Evolutionary conservation across 2,888 invertebrate genomes (phyloP), one percentile per base, ranked within the genome.

Genomic region (Yponomeuta sedellus): DNA sequence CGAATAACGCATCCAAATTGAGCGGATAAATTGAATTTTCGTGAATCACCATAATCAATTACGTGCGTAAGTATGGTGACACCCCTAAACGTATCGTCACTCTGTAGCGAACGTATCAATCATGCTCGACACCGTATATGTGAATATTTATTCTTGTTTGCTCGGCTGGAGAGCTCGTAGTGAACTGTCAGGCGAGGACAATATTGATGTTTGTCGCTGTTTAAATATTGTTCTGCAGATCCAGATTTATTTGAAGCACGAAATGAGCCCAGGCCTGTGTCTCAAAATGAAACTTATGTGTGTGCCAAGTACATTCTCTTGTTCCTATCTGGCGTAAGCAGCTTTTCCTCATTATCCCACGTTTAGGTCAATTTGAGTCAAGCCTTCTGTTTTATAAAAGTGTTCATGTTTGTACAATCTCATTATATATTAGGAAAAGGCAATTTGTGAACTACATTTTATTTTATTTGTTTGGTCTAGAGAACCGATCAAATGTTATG

Each of bases 151-250:
- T 64, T 64, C 22, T 19, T 19, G n/a, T 10, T 44, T 58, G 58
- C 20, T 10, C 58, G 22, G 58, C 8, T 8, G 19, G 0, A 40
- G 44, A 44, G 39, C 40, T 39, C 44, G 44, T 22, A 64, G 63
- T 44, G 63, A 64, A 25, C 63, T 40, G 63, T 64, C 63, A 64
- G 40, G 19, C 25, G 64, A 28, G 62, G 19, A 63, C 67, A 64
- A 64, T 67, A 67, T 67, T 67, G 63, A 67, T 67, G 64, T 61
- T n/a, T 63, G 64, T 66, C 56, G 61, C 59, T 67, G 59, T 64
- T 66, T 66, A 66, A 66, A 66, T 66, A 57, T 66, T 39, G 64
- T 61, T 61, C 61, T 34, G 61, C 25, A 61, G 61, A 61, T 61
- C 10, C 16, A 61, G 61, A 61, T 61, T 61, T 61, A 61, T 39